Evolutionary conservation across 2,888 invertebrate species (phyloP).

Genomic region (Syritta pipiens): DNA sequence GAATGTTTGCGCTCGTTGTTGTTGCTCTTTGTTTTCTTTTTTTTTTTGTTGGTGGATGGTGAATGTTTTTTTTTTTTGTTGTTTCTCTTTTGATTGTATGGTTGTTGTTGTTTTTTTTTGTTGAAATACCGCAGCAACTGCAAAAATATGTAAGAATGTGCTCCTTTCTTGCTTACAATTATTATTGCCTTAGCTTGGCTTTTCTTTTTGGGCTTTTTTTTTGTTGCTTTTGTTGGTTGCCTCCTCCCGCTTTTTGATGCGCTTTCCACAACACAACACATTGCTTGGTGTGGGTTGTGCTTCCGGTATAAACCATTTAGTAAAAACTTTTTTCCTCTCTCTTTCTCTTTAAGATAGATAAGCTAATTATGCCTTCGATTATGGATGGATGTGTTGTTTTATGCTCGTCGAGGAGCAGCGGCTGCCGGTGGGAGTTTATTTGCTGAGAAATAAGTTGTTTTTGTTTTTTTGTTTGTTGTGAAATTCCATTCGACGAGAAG

Average conservation of each 20-base stretch:
- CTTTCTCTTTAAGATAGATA: not conserved
- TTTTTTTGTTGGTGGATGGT: slow-evolving; percentile 17
- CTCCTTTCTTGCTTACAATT: slow-evolving; percentile 13
- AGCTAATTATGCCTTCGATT: slow-evolving; percentile 35
- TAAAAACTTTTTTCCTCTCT: not conserved
- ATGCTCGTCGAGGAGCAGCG: not conserved
- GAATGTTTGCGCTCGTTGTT: slow-evolving; percentile 34
- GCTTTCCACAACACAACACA: not conserved
- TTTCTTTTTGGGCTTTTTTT: slow-evolving; percentile 11
- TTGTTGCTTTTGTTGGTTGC: not conserved
- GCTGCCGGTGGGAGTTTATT: not conserved
- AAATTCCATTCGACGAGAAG: slow-evolving; percentile 15
- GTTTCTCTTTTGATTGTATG: slow-evolving; percentile 6
- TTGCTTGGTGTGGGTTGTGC: not conserved
- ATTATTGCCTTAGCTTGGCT: slow-evolving; percentile 4
- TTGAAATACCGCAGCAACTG: slow-evolving; percentile 26
- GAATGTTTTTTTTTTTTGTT: slow-evolving; percentile 53
- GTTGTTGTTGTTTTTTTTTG: slow-evolving; percentile 20
- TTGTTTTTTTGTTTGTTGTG: not conserved
- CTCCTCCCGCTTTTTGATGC: not conserved
- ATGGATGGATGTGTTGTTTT: slow-evolving; percentile 7
- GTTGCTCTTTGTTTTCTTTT: slow-evolving; percentile 45
- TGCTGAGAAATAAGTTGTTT: not conserved
- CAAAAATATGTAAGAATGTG: slow-evolving; percentile 23
- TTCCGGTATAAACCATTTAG: slow-evolving; percentile 28